These are phyloP conservation scores for Sebastes baramenuke DNA, from an alignment of 2,797 vertebrate genomes.

Conservation along the genomic window DNA sequence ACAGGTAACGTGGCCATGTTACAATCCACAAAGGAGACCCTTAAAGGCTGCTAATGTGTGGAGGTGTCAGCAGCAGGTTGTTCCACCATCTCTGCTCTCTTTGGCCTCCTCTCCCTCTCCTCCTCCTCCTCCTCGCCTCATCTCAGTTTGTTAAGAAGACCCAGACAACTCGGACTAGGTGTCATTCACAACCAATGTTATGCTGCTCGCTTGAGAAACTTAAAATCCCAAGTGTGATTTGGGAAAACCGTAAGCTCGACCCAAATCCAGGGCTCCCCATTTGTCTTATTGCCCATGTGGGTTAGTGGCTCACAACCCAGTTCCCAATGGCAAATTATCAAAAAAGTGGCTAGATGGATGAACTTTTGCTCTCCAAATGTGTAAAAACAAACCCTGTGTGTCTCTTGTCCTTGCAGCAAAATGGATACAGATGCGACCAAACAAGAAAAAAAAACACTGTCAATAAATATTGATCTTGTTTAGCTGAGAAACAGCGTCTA, in stretches of 20 bases:
- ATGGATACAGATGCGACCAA: slow-evolving; percentile 10
- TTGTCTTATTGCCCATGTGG: slow-evolving; percentile 66
- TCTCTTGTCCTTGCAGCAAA: slow-evolving; percentile 24
- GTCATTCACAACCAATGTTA: slow-evolving; percentile 30
- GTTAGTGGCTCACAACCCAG: slow-evolving; percentile 62
- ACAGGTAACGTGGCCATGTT: slow-evolving; percentile 69
- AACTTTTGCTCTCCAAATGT: slow-evolving; percentile 37
- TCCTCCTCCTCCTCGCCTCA: neutral
- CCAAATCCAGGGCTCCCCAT: slow-evolving; percentile 60
- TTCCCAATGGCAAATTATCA: slow-evolving; percentile 30
- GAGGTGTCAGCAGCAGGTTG: slow-evolving; percentile 66
- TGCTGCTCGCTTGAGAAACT: slow-evolving; percentile 27
- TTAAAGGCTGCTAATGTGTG: slow-evolving; percentile 71
- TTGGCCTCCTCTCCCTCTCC: slow-evolving; percentile 3
- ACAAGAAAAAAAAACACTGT: slow-evolving; percentile 38
- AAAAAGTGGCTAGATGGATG: slow-evolving; percentile 27
- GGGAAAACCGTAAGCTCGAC: slow-evolving; percentile 34
- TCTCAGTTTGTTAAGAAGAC: slow-evolving; percentile 39
- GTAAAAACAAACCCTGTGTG: slow-evolving; percentile 1
- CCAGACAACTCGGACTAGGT: slow-evolving; percentile 5
- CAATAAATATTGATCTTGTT: slow-evolving; percentile 73
- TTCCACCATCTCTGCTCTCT: slow-evolving; percentile 26
- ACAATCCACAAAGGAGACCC: slow-evolving; percentile 72
- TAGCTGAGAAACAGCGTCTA: slow-evolving; percentile 63
- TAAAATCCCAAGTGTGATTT: slow-evolving; percentile 37